Evolutionary conservation across 2,888 invertebrate genomes (phyloP), one percentile per base, ranked within the genome.

Genomic region (Phrixothrix hirtus): DNA sequence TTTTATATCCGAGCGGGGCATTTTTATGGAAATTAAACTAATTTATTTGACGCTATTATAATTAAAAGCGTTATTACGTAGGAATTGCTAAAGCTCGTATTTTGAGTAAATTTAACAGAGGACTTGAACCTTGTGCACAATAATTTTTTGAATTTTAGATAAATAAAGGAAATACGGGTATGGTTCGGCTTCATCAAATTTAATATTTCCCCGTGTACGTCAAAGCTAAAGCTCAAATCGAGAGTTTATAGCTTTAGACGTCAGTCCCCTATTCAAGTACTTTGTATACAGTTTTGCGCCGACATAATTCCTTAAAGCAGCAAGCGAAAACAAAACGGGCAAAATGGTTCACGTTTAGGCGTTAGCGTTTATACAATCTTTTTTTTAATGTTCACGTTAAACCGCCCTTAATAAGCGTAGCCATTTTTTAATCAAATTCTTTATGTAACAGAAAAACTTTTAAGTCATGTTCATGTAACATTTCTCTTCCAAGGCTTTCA

Each of bases 11-110:
- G 41, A 53, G 56, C 30, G 32, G 55, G 58, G 66, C 63, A 64
- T 67, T 68, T 68, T 68, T 66, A 68, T 66, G 68, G 57, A 68
- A 67, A 67, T 67, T 64, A 64, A 63, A 62, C 63, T 66, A 65
- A 68, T 67, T 66, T 65, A 68, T 68, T 67, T 66, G 61, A 53
- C 59, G 61, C 63, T 59, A 60, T 63, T 64, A 62, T 64, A 63
- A 67, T 60, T 61, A 61, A 59, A 64, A 61, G 50, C 26, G 61
- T 57, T 56, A 60, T 59, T 59, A 58, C 43, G 50, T 30, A 51
- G 56, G 51, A 58, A 46, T 47, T 51, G 46, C 43, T 21, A 12
- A 16, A 25, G 25, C 43, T 38, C 48, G 39, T 10, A 38, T 34
- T 27, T 17, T 11, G 13, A 35, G 39, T 35, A 49, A 49, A 13